These are phyloP conservation scores for Plodia interpunctella DNA, from an alignment of 1,140 invertebrate species.

Conservation along the genomic window DNA sequence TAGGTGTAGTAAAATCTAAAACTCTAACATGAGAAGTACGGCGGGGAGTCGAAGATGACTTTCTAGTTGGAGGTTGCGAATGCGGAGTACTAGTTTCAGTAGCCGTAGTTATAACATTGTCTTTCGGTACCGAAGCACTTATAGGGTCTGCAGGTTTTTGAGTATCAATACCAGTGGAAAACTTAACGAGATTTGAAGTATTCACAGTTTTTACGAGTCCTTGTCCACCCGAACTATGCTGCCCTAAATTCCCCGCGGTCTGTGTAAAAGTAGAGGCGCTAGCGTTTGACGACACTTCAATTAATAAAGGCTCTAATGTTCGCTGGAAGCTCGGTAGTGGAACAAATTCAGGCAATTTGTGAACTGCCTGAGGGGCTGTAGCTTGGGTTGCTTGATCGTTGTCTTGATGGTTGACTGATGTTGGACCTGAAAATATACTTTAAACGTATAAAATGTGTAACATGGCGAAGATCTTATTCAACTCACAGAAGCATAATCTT, in stretches of 20 bases:
- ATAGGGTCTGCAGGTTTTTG: conserved; percentile 45
- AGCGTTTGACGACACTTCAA: conserved; percentile 38
- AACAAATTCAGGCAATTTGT: neutral
- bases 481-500: too few species aligned
- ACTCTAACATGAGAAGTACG: conserved; percentile 60
- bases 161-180: conserved; percentile 18
- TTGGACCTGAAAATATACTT: conserved; percentile 21
- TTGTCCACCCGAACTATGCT: neutral
- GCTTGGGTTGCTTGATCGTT: neutral
- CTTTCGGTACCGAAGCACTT: conserved; percentile 53
- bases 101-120: conserved; percentile 28
- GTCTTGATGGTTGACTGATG: neutral
- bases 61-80: conserved; percentile 42
- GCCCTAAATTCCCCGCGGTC: neutral
- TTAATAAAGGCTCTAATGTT: conserved; percentile 34
- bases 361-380: neutral
- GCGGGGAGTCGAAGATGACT: conserved; percentile 64
- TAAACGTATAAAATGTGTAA: too few species aligned
- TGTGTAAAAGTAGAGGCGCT: neutral
- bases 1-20: conserved; percentile 63
- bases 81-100: conserved; percentile 50
- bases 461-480: too few species aligned
- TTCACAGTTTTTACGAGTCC: neutral
- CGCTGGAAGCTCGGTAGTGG: conserved; percentile 13
- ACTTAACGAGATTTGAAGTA: neutral